Evolutionary conservation across 2,888 invertebrate genomes (phyloP), one percentile per base, ranked within the genome.

Genomic region (Acleris sparsana): DNA sequence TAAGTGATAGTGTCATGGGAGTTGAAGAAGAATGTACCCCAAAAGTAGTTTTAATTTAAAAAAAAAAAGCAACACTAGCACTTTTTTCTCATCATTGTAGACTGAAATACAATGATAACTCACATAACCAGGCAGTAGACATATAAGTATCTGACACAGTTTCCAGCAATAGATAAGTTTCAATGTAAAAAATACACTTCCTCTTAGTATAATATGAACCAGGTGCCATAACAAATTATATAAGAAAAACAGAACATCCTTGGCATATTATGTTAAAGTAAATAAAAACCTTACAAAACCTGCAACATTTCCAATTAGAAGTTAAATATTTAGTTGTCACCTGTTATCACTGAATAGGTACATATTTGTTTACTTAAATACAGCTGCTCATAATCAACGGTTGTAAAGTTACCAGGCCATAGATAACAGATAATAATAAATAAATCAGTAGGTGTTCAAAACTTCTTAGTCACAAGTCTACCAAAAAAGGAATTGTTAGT

Each of bases 371-470:
- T 46, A 63, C 33, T 44, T 44, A 46, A 51, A 17, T 63, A 63
- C 65, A 65, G 60, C 65, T 65, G 65, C 51, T 55, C n/a, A 29
- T 17, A 44, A 60, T 65, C 43, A 65, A 65, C 56, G 43, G 29
- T 65, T 49, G 55, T 44, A 46, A 60, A 60, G 51, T 55, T 39
- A 59, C 18, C 39, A 29, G 29, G 20, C 46, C 33, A 55, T 29
- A 29, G 48, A 65, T 65, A 65, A 61, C 55, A 56, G 55, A 60
- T 61, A 56, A 51, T 55, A 60, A 65, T 60, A 65, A 65, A 65
- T 65, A 65, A 65, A 60, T 56, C 33, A 56, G 49, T 44, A 51
- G 51, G 44, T 64, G 20, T 65, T 22, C 20, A 39, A 56, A 55
- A 51, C 13, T 22, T 22, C 20, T 65, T 51, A 64, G 59, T 60